Base-by-base conservation (phyloP, 2,113 vertebrate species). In the Ibidorhyncha struthersii region DNA sequence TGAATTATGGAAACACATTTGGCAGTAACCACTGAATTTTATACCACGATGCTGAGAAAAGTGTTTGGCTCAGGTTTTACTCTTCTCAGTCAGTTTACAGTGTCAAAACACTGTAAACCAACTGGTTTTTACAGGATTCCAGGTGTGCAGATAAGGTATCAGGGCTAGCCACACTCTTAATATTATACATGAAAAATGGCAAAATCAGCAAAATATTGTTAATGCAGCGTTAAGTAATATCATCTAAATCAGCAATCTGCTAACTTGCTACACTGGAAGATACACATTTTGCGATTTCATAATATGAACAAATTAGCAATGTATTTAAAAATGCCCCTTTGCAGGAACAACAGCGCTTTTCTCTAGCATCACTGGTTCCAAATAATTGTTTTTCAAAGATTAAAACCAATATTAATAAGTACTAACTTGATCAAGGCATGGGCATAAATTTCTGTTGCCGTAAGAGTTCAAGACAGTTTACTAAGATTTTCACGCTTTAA, bases 81-180 rank as follows among this genome's bases (percentile, higher is more conserved):
- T 32, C 38, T 8, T 72, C 59, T 27, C 22, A 12, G 6, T 20
- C 23, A n/a, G n/a, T n/a, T n/a, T n/a, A n/a, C n/a, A n/a, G n/a
- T n/a, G n/a, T n/a, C n/a, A n/a, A n/a, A n/a, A 12, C 5, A 8
- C 0, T 6, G 9, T 2, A 73, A 26, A 55, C 14, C 2, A 86
- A 4, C 3, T 27, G 29, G 0, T 21, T 76, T 56, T 50, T 14
- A 52, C 16, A 49, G 47, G 20, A n/a, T 4, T 73, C 15, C 58
- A 89, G 53, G 14, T 10, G 49, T 69, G 34, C 52, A 49, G 32
- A 23, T 49, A 23, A 55, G 6, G 9, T 10, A 65, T 4, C 30
- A 78, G 52, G 38, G 62, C 30, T 59, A 50, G 8, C 9, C 47
- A 69, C 20, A 45, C 26, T 45, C 34, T 47, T 4, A 19, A 3